Evolutionary conservation across 2,113 vertebrate genomes (phyloP).

Genomic region (Gopherus flavomarginatus): DNA sequence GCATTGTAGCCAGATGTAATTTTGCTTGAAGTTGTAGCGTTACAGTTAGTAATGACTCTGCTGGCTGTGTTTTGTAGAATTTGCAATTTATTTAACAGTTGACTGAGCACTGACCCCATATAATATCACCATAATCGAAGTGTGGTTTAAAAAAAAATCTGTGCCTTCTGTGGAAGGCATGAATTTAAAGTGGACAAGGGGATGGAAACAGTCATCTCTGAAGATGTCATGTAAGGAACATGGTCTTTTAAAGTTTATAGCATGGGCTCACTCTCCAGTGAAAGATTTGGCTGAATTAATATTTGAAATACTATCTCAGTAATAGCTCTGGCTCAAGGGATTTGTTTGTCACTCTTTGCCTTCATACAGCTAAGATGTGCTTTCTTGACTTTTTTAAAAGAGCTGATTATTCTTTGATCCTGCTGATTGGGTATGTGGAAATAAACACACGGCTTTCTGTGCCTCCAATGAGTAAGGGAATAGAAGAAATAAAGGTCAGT

Average conservation of each 20-base stretch:
- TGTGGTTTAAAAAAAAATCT: constrained; percentile 57
- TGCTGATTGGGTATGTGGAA: not conserved
- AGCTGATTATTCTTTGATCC: not conserved
- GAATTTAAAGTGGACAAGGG: not conserved
- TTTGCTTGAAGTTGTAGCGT: constrained; percentile 84
- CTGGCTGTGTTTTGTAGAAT: constrained; percentile 84
- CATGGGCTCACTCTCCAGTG: constrained; percentile 8
- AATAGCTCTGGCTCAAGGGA: constrained; percentile 10
- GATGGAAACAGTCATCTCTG: not conserved
- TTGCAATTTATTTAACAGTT: constrained; percentile 88
- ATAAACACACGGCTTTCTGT: not conserved
- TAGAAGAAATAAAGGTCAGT: not conserved
- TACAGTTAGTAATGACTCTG: constrained; percentile 85
- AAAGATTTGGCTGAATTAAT: constrained; percentile 32
- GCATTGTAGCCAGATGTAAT: constrained; percentile 86
- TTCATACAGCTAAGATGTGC: not conserved
- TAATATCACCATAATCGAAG: constrained; percentile 81
- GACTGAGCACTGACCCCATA: constrained; percentile 87
- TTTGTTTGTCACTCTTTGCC: constrained; percentile 27
- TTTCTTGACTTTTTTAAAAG: not conserved
- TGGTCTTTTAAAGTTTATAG: constrained; percentile 2
- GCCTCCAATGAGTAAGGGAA: not conserved
- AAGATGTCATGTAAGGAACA: constrained; percentile 29
- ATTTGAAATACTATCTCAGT: constrained; percentile 13
- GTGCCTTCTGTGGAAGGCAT: constrained; percentile 36